Evolutionary conservation across 2,888 invertebrate genomes (phyloP), one percentile per base, ranked within the genome.

Genomic region (Smittia aterrima): DNA sequence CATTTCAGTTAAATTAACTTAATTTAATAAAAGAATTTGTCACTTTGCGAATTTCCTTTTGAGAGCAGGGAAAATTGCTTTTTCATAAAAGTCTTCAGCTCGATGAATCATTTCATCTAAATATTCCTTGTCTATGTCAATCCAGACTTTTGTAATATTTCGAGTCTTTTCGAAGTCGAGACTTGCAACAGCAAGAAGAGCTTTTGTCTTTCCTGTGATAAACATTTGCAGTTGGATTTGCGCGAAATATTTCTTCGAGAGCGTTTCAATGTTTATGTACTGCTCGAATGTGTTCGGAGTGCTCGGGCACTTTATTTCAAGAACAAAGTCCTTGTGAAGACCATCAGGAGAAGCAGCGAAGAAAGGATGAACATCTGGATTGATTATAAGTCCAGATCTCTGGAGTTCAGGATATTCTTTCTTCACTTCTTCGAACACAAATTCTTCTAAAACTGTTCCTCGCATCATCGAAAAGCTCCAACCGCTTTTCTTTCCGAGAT

Each of bases 221-320:
- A 72, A 64, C 72, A 72, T 72, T 72, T 72, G 72, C 22, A 72
- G n/a, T 24, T 72, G 72, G 20, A 72, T 72, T 62, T 72, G 72
- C 1, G 72, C 72, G 22, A 72, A 72, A 24, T 72, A 72, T 58
- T 72, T 72, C 38, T 38, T 72, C 13, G 47, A 47, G 1, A 72
- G 16, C 16, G 32, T 58, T 0, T 72, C 40, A 9, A 72, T 4
- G 32, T 72, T 22, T 3, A 41, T 72, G 40, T 72, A 72, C 13
- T 72, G 58, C 13, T 32, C 24, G 18, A 40, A 41, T 3, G 72
- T 72, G 11, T 72, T 58, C 13, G 11, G n/a, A 11, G 32, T 72
- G 24, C 40, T 54, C 7, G 72, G 72, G 38, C 72, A 72, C 38
- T 72, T 72, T 13, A 72, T 72, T 62, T 72, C 72, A n/a, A 72